Evolutionary conservation across 1,140 invertebrate species (phyloP).

Genomic region (Arctopsyche grandis): DNA sequence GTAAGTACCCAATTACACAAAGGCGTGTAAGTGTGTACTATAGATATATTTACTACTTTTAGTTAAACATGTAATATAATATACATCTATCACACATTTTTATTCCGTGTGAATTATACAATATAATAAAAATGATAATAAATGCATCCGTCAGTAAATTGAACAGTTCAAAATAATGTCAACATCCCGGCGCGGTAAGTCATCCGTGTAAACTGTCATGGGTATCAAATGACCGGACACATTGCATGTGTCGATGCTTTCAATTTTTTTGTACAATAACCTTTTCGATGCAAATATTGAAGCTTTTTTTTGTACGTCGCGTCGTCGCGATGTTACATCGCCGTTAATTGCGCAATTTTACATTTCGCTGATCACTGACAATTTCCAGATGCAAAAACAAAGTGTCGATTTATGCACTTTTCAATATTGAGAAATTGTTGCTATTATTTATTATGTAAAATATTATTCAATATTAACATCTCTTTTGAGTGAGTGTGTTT

Average conservation of each 20-base stretch:
- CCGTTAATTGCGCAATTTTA: conserved; percentile 1
- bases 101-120: too few relatives aligned
- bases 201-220: conserved; percentile 47
- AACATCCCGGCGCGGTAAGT: conserved; percentile 48
- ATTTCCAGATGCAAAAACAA: conserved; percentile 1
- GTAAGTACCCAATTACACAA: too few relatives aligned
- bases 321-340: too few relatives aligned
- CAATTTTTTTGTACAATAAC: neutral
- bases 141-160: conserved; percentile 12
- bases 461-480: neutral
- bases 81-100: too few relatives aligned
- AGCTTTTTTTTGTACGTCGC: too few relatives aligned
- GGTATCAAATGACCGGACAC: conserved; percentile 39
- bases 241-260: neutral
- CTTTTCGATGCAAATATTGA: too few relatives aligned
- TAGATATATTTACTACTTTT: too few relatives aligned
- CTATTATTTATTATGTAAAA: conserved; percentile 15
- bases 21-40: too few relatives aligned
- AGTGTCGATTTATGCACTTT: conserved; percentile 3
- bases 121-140: neutral
- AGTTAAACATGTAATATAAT: too few relatives aligned
- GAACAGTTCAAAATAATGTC: conserved; percentile 40
- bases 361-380: neutral
- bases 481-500: too few relatives aligned
- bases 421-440: neutral